Conservation (phyloP, 2,113 vertebrate species). For the Isichthys henryi region DNA sequence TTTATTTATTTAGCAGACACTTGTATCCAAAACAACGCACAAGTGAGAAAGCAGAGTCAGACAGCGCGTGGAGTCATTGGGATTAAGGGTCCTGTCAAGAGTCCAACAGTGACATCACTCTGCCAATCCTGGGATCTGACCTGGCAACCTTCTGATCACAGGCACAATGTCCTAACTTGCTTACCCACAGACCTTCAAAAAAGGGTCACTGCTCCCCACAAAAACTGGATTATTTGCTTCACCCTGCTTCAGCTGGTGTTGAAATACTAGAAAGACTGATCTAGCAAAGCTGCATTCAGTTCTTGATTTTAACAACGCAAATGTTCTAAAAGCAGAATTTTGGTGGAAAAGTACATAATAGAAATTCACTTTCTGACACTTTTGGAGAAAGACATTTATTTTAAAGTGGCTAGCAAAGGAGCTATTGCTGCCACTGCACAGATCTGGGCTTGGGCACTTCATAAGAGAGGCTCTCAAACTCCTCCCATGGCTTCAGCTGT, state of each 20-base stretch:
- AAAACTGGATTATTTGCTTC: background rate
- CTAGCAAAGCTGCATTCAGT: background rate
- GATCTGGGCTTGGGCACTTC: constrained; percentile 46
- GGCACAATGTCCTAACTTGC: background rate
- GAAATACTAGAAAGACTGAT: background rate
- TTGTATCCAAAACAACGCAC: background rate
- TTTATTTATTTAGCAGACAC: background rate
- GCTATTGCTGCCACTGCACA: constrained; percentile 48
- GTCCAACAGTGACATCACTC: background rate
- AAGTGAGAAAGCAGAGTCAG: background rate
- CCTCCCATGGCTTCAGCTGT: constrained; percentile 56
- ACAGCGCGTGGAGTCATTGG: background rate
- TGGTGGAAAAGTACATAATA: background rate
- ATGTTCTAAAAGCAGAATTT: background rate
- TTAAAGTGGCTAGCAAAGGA: background rate
- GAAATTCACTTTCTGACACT: background rate
- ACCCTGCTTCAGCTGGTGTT: background rate
- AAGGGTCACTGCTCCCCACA: background rate
- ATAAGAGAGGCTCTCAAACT: constrained; percentile 53
- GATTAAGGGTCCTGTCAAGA: background rate
- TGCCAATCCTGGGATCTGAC: background rate
- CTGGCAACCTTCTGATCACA: background rate
- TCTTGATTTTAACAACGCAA: background rate
- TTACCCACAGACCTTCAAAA: background rate
- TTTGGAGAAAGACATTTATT: background rate